Evolutionary conservation across 2,113 vertebrate species (phyloP), one percentile per base, ranked within the genome.

Genomic region (Corythornis madagascariensis): DNA sequence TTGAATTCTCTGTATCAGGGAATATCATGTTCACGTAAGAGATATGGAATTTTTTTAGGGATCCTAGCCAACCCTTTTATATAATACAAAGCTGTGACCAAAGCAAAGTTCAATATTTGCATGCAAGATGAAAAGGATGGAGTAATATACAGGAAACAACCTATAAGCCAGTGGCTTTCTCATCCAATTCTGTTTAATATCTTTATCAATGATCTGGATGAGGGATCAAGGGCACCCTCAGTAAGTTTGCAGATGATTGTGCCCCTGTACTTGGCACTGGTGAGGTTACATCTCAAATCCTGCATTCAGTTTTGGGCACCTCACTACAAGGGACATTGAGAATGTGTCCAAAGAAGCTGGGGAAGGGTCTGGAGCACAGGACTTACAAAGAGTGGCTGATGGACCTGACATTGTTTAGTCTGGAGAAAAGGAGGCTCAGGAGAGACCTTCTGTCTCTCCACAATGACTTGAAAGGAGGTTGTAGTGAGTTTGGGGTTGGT

Each of bases 401-500:
- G 33, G 13, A 67, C 55, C 26, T 48, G 21, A 21, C 21, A n/a
- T 7, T 18, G n/a, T 29, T 69, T 29, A 57, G 40, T 16, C 40
- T 64, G 61, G 40, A 64, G 61, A 29, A 64, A 42, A 42, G 11
- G 28, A 64, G 40, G 40, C 61, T 43, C 40, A 64, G 40, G 40
- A 38, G 61, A 42, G 61, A 29, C 17, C 17, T 29, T 29, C 11
- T 64, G 7, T 9, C 12, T 29, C 38, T 42, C 61, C 29, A 42
- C 61, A 64, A 42, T 40, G 28, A 15, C 26, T 18, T 43, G 60
- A 11, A 55, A 87, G 33, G 48, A 74, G 19, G 19, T 2, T 45
- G 56, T 42, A 84, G 43, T 20, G 63, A 80, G 20, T 15, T 7
- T 17, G 2, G 63, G 9, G 5, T 21, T 1, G 0, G 38, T 4